Percentiles rank a stretch among this genome's conserved stretches.
Conservation (phyloP, 2,113 vertebrate species). For the Tragelaphus scriptus region DNA sequence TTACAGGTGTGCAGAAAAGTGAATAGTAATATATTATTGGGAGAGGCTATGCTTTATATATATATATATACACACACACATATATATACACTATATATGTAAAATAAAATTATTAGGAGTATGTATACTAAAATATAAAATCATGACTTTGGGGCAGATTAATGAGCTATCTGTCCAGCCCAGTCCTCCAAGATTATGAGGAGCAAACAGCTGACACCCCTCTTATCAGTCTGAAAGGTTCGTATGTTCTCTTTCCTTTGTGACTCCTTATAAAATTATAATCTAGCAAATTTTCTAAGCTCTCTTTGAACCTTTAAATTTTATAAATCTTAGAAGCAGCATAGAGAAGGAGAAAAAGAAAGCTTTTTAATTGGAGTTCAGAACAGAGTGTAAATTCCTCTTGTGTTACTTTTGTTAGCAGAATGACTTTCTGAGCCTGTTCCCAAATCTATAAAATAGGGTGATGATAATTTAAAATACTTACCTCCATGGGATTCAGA, state of each 20-base stretch:
- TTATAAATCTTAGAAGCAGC: not conserved
- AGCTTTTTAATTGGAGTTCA: not conserved
- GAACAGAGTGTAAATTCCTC: not conserved
- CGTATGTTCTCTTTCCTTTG: not conserved
- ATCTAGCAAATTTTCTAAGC: not conserved
- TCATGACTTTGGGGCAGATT: not conserved
- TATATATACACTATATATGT: not conserved
- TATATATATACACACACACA: not conserved
- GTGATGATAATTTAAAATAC: not conserved
- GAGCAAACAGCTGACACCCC: not conserved
- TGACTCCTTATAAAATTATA: not conserved
- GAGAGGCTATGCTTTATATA: not conserved
- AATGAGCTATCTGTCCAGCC: not conserved
- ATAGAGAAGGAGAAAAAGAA: not conserved
- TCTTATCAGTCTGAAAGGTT: not conserved
- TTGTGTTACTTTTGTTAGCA: not conserved
- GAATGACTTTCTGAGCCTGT: not conserved
- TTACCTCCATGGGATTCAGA: not conserved
- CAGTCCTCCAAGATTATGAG: not conserved
- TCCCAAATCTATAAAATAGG: not conserved
- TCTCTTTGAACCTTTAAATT: conserved; percentile 10
- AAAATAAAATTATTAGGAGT: not conserved
- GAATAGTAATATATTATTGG: not conserved
- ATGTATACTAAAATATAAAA: not conserved
- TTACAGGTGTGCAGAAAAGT: not conserved